These are phyloP conservation scores for Solea senegalensis DNA, from an alignment of 2,113 vertebrate species.

Conservation along the genomic window DNA sequence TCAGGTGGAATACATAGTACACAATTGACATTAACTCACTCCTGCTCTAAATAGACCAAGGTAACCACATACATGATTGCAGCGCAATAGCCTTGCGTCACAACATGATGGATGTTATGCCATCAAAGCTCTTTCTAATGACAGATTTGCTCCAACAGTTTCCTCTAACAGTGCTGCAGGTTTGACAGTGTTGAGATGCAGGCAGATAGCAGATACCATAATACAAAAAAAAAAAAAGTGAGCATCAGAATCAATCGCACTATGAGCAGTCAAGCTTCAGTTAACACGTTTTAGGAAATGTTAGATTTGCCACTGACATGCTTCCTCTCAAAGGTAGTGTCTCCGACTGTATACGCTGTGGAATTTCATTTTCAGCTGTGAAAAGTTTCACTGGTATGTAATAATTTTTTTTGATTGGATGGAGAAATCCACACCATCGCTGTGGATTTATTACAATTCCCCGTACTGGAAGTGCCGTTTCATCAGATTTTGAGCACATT, in stretches of 20 bases:
- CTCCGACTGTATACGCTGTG: not conserved
- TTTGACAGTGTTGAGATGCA: slow-evolving; percentile 6
- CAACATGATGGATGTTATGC: slow-evolving; percentile 32
- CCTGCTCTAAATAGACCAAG: slow-evolving; percentile 43
- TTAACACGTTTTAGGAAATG: not conserved
- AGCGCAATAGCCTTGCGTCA: slow-evolving; percentile 24
- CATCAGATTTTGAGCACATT: slow-evolving; percentile 25
- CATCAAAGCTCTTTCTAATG: slow-evolving; percentile 40
- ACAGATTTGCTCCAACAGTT: slow-evolving; percentile 35
- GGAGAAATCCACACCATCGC: slow-evolving; percentile 6
- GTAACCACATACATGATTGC: slow-evolving; percentile 47
- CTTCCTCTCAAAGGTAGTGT: not conserved
- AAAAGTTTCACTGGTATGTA: slow-evolving; percentile 15
- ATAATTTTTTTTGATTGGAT: slow-evolving; percentile 32
- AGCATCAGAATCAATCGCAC: not conserved
- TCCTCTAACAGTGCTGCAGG: slow-evolving; percentile 16
- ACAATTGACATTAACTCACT: slow-evolving; percentile 36
- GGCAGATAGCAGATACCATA: not conserved
- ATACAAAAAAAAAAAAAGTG: not conserved
- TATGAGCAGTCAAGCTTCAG: slow-evolving; percentile 6
- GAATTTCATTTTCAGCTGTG: slow-evolving; percentile 31
- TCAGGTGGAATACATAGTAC: slow-evolving; percentile 42
- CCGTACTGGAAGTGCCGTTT: slow-evolving; percentile 4
- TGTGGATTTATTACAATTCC: slow-evolving; percentile 19
- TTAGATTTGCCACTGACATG: slow-evolving; percentile 7